Evolutionary conservation across 1,140 invertebrate genomes (phyloP).

Genomic region (Samia ricini): DNA sequence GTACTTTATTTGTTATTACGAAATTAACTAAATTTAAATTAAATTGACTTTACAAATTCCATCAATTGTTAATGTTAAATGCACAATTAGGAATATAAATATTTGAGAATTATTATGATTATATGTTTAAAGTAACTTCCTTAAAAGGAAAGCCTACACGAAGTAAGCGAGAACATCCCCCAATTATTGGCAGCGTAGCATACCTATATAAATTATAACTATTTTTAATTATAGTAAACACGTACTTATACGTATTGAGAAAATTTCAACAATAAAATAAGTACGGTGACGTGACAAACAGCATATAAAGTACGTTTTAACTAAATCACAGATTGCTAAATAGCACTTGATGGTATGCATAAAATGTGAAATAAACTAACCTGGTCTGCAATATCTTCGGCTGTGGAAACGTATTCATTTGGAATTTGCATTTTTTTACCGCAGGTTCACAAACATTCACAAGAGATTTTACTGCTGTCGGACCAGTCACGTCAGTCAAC

Average conservation of each 20-base stretch:
- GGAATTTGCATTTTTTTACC: conserved; percentile 86
- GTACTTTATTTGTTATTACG: no score
- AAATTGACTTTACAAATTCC: no score
- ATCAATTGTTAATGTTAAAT: no score
- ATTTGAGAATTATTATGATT: no score
- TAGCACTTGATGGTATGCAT: not conserved
- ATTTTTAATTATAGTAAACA: conserved; percentile 27
- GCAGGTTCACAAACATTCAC: conserved; percentile 57
- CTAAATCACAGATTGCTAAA: conserved; percentile 12
- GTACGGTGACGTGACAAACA: conserved; percentile 75
- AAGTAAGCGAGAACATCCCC: not conserved
- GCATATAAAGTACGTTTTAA: conserved; percentile 55
- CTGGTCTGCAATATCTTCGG: conserved; percentile 97
- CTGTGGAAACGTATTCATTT: conserved; percentile 92
- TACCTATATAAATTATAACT: conserved; percentile 8
- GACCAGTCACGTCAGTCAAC: conserved; percentile 35
- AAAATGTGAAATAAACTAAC: conserved; percentile 73
- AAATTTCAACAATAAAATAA: conserved; percentile 52
- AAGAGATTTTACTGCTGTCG: conserved; percentile 58
- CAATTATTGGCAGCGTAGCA: conserved; percentile 23
- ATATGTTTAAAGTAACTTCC: not conserved
- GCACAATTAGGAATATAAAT: no score
- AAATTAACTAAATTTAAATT: no score
- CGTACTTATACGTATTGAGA: conserved; percentile 24
- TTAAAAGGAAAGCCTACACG: not conserved